Base-by-base conservation (phyloP, 2,888 invertebrate genomes). In the Oscheius myriophilus region DNA sequence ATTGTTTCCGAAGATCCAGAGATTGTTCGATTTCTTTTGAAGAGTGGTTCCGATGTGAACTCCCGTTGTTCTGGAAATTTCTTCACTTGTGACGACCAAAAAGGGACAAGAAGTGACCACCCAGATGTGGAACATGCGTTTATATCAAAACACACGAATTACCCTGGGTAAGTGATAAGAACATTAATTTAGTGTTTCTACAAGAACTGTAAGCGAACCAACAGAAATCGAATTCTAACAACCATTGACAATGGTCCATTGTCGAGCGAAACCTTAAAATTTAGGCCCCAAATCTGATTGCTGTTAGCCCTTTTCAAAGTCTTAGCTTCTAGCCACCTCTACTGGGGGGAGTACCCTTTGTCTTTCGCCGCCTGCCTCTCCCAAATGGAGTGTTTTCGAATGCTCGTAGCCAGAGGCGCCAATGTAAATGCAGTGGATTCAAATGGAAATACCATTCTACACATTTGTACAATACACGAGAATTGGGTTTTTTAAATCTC, bases 1-100 rank as follows among this genome's bases (percentile, higher is more conserved):
- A 96, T 97, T 79, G 96, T 96, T 0, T 97, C 96, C 87, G 97
- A 98, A 87, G 96, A 98, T 87, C 95, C 96, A 0, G 92, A 94
- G 0, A 95, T 96, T 94, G 96, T 96, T 3, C 95, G 96, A 88
- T 96, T 92, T 87, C 89, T 97, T 1, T 88, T 98, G 57, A 94
- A 95, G 87, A 92, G 93, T 23, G 94, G 94, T 0, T 95, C 94
- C 0, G 77, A 79, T 70, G 79, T 77, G 9, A 92, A 94, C 62
- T 73, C 73, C 46, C 70, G 84, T 58, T 96, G 95, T 57, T 88
- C 87, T 66, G 97, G 97, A 0, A 93, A 93, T 87, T 97, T 98
- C 87, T 96, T 97, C 93, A 93, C 93, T 68, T 94, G 96, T 0
- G 96, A 96, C 87, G 97, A 98, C 88, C 96, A 96, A 88, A 96